Conservation (phyloP, 1,140 invertebrate genomes). For the Bombus confusus region DNA sequence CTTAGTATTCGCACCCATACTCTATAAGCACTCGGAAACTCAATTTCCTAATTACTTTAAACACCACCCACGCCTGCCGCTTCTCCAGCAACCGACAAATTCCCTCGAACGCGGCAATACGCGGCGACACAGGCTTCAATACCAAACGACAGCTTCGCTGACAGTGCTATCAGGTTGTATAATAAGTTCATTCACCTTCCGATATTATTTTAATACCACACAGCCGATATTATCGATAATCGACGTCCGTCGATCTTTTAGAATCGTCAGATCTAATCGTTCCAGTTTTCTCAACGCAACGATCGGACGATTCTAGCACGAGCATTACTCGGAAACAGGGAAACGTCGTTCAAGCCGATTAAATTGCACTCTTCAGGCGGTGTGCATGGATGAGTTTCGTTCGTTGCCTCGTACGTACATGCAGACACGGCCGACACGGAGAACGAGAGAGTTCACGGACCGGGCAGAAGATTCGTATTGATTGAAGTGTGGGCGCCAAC, state of each 20-base stretch:
- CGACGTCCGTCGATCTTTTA: neutral
- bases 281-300: neutral
- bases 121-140: too few relatives aligned
- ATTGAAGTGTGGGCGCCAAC: conserved; percentile 69
- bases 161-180: too few relatives aligned
- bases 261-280: neutral
- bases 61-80: neutral
- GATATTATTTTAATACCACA: too few relatives aligned
- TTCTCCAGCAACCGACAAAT: neutral
- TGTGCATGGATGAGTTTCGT: neutral
- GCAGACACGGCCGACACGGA: too few relatives aligned
- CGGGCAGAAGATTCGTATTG: conserved; percentile 63
- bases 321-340: neutral
- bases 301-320: neutral
- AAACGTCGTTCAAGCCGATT: neutral
- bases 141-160: too few relatives aligned
- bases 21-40: neutral
- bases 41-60: neutral
- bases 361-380: neutral
- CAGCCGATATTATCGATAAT: too few relatives aligned
- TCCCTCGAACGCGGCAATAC: neutral
- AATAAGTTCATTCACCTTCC: too few relatives aligned
- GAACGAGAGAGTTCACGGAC: conserved; percentile 38
- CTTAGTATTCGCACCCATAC: neutral
- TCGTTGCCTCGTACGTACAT: neutral